These are phyloP conservation scores for Eurois occulta DNA, from an alignment of 2,888 invertebrate genomes.

Conservation along the genomic window DNA sequence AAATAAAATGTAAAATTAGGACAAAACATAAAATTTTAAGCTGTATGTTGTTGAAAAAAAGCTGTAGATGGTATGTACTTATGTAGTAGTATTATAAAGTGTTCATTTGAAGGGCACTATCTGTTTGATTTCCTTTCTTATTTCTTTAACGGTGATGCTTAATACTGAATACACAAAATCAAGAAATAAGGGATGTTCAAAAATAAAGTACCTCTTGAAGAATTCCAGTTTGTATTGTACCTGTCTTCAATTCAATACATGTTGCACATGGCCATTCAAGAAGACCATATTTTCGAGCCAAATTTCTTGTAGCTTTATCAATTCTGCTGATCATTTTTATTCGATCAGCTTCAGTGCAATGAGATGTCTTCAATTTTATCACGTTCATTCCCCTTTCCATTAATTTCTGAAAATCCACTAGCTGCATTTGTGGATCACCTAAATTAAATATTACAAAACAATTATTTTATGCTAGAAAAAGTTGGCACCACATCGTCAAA, in stretches of 20 bases:
- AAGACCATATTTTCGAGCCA: slow-evolving; percentile 89
- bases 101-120: too few species aligned
- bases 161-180: not conserved
- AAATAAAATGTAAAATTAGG: slow-evolving; percentile 6
- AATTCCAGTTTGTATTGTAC: slow-evolving; percentile 94
- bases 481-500: too few species aligned
- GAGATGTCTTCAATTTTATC: slow-evolving; percentile 77
- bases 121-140: not conserved
- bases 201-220: slow-evolving; percentile 68
- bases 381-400: slow-evolving; percentile 88
- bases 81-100: too few species aligned
- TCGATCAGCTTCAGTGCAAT: slow-evolving; percentile 75
- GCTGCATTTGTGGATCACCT: slow-evolving; percentile 73
- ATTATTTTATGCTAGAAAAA: not conserved
- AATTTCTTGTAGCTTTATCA: slow-evolving; percentile 81
- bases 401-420: slow-evolving; percentile 84
- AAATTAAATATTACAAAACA: not conserved
- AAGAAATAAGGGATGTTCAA: not conserved
- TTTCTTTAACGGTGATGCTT: not conserved
- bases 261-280: slow-evolving; percentile 93
- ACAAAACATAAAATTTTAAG: not conserved
- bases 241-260: slow-evolving; percentile 95
- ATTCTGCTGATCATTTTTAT: slow-evolving; percentile 78
- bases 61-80: not conserved
- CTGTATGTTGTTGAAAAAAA: not conserved